phyloP scores from a whole-genome alignment of 2,888 invertebrate genomes.

The Dilophus febrilis region DNA sequence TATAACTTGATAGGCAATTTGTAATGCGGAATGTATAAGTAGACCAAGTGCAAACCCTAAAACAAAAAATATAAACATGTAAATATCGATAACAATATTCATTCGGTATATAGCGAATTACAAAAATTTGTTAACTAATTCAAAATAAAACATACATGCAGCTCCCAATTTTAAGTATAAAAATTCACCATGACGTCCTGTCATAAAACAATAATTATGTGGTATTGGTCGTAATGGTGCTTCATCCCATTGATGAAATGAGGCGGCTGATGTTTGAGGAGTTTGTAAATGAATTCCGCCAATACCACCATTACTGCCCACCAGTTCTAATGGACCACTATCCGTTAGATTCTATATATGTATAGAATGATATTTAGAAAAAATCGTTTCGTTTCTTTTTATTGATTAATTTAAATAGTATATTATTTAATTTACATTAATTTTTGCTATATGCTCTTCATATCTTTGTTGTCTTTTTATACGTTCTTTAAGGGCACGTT shows the following conservation, averaged over 20 bases:
- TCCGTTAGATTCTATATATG: no score
- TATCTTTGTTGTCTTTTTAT: slow-evolving; percentile 27
- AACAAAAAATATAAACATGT: neutral
- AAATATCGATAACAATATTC: no score
- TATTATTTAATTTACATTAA: slow-evolving; percentile 15
- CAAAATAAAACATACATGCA: slow-evolving; percentile 45
- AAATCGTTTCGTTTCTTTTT: no score
- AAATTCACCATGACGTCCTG: slow-evolving; percentile 52
- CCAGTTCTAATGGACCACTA: slow-evolving; percentile 6
- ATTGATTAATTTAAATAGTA: no score
- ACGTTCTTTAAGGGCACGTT: slow-evolving; percentile 31
- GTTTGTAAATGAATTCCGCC: slow-evolving; percentile 20
- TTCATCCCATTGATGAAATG: slow-evolving; percentile 23
- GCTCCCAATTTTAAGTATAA: slow-evolving; percentile 59
- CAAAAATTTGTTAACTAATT: no score
- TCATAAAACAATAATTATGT: slow-evolving; percentile 46
- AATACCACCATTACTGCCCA: no score
- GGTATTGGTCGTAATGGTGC: slow-evolving; percentile 26
- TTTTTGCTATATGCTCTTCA: slow-evolving; percentile 28
- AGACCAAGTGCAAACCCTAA: slow-evolving; percentile 63
- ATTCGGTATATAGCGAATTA: no score
- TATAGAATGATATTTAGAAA: no score
- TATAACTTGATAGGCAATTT: slow-evolving; percentile 49
- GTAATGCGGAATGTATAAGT: slow-evolving; percentile 53
- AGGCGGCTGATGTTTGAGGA: slow-evolving; percentile 13